These are phyloP conservation scores for Oreohelix idahoensis DNA, from an alignment of 1,140 invertebrate species.

Conservation along the genomic window DNA sequence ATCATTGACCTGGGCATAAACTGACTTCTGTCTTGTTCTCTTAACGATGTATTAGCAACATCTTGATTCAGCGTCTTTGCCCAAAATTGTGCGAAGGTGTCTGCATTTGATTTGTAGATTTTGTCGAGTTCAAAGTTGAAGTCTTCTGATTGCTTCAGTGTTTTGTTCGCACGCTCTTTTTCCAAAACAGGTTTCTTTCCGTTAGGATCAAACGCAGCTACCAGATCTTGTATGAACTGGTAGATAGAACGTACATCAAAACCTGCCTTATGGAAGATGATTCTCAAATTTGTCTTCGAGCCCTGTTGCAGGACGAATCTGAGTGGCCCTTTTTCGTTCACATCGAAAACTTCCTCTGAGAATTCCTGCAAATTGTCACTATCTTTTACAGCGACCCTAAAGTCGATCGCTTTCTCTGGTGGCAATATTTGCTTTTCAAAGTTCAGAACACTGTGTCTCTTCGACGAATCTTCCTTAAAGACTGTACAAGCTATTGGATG, in stretches of 20 bases:
- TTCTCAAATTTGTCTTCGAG: slow-evolving; percentile 1
- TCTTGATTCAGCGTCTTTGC: slow-evolving; percentile 32
- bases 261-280: slow-evolving; percentile 42
- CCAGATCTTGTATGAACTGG: slow-evolving; percentile 42
- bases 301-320: slow-evolving; percentile 41
- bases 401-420: slow-evolving; percentile 40
- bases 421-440: slow-evolving; percentile 32
- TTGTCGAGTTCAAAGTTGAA: slow-evolving; percentile 39
- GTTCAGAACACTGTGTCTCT: background rate
- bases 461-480: slow-evolving; percentile 27
- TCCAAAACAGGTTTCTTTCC: background rate
- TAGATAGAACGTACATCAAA: slow-evolving; percentile 41
- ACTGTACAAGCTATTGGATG: slow-evolving; percentile 25
- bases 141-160: background rate
- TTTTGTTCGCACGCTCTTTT: slow-evolving; percentile 19
- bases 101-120: slow-evolving; percentile 38
- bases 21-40: background rate
- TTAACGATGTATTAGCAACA: slow-evolving; percentile 18
- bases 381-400: slow-evolving; percentile 15
- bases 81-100: slow-evolving; percentile 37
- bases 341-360: slow-evolving; percentile 40
- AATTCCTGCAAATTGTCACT: slow-evolving; percentile 6
- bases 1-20: background rate
- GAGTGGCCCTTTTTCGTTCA: slow-evolving; percentile 37
- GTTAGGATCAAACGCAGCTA: slow-evolving; percentile 15